Conservation (phyloP, 2,113 vertebrate genomes). For the Osmerus eperlanus region DNA sequence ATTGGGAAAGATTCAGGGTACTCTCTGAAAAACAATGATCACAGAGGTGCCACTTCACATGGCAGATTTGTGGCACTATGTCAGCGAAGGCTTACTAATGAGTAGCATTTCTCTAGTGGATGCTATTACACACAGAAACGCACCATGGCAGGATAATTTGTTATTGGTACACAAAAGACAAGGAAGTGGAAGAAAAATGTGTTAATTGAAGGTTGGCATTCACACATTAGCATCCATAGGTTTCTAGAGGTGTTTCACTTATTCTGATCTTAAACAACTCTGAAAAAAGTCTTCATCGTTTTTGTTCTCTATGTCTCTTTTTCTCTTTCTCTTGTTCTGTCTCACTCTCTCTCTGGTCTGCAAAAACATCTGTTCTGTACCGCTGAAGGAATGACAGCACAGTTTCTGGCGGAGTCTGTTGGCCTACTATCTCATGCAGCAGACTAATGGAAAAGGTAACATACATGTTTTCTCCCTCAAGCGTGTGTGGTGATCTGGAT, state of each 20-base stretch:
- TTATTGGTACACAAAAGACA: slow-evolving; percentile 27
- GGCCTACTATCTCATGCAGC: too few relatives aligned
- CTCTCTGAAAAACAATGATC: slow-evolving; percentile 28
- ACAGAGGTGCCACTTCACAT: slow-evolving; percentile 7
- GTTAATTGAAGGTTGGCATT: slow-evolving; percentile 54
- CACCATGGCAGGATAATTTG: slow-evolving; percentile 32
- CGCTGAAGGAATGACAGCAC: too few relatives aligned
- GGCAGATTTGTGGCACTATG: slow-evolving; percentile 33
- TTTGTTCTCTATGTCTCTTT: too few relatives aligned
- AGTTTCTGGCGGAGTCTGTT: too few relatives aligned
- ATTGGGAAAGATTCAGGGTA: slow-evolving; percentile 10
- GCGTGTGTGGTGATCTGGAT: too few relatives aligned
- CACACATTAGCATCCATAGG: slow-evolving; percentile 29
- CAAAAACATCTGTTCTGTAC: too few relatives aligned
- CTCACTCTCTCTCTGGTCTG: too few relatives aligned
- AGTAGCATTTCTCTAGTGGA: slow-evolving; percentile 41
- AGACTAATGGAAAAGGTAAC: too few relatives aligned
- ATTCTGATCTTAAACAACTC: too few relatives aligned
- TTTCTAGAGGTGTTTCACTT: background rate
- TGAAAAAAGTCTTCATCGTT: too few relatives aligned
- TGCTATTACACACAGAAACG: slow-evolving; percentile 41
- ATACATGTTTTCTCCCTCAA: too few relatives aligned
- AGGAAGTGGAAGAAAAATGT: slow-evolving; percentile 45
- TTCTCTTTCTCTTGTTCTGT: too few relatives aligned
- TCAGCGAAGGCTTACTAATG: slow-evolving; percentile 53